phyloP scores from a whole-genome alignment of 2,888 invertebrate species.

The Sphinx pinastri region DNA sequence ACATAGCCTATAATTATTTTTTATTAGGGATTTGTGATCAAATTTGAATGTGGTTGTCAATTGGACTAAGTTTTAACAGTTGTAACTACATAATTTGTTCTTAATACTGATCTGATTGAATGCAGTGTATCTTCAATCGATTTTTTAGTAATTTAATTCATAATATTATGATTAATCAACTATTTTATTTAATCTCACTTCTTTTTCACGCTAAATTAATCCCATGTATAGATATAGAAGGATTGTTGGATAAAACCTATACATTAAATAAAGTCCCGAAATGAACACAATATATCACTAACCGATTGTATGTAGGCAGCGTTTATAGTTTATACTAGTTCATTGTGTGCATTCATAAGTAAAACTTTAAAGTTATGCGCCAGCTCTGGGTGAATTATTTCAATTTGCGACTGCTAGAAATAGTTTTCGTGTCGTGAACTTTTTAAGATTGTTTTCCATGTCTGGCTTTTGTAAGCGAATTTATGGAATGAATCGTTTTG shows the following conservation, averaged over 20 bases:
- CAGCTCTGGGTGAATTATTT: slow-evolving; percentile 68
- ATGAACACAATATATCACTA: not conserved
- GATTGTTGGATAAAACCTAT: no score
- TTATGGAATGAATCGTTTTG: slow-evolving; percentile 31
- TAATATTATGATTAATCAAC: no score
- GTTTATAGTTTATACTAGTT: not conserved
- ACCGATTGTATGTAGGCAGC: not conserved
- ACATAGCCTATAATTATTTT: not conserved
- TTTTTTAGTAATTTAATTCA: no score
- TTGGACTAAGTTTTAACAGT: no score
- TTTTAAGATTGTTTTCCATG: slow-evolving; percentile 67
- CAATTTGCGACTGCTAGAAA: slow-evolving; percentile 68
- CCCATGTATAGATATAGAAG: no score
- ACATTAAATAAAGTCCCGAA: no score
- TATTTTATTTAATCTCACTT: no score
- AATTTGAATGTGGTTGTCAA: no score
- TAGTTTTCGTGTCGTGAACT: slow-evolving; percentile 67
- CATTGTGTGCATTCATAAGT: slow-evolving; percentile 42
- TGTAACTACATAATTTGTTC: no score
- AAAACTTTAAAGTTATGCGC: slow-evolving; percentile 61
- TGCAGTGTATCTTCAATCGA: no score
- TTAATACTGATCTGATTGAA: no score
- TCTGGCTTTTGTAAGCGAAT: slow-evolving; percentile 52
- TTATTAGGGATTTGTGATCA: not conserved
- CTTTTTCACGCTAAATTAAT: no score